Evolutionary conservation across 2,797 vertebrate species (phyloP), one percentile per base, ranked within the genome.

Genomic region (Crocidura indochinensis): DNA sequence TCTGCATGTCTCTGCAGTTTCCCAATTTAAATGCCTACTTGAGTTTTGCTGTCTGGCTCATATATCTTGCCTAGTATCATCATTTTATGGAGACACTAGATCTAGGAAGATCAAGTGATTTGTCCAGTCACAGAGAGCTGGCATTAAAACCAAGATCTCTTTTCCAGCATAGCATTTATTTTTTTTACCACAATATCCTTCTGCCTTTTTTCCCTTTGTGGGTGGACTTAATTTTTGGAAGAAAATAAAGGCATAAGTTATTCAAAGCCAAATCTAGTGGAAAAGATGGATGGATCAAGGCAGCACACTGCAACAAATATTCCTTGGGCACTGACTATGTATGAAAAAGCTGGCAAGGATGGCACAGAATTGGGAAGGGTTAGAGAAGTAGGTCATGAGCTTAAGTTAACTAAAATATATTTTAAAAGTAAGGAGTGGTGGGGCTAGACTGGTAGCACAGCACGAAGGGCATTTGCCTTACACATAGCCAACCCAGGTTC

Each of bases 381-480:
- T 69, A 31, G 65, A 79, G 17, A 47, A 31, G 38, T 1, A 12
- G 51, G 31, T n/a, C 11, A 8, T 77, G 79, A 75, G 67, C 51
- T 90, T 69, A 69, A 92, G 80, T 90, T 81, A 88, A 76, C 29
- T 92, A 12, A 78, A 82, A 91, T n/a, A 71, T 38, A 84, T 65
- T 27, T 60, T 60, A 22, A 60, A 60, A 60, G 56, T 4, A 60
- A 20, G 6, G 56, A 60, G 15, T 15, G 14, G 51, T 15, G 14
- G 51, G 51, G 7, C 7, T 15, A 51, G 10, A 51, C 10, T 51
- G 51, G 14, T 51, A 51, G 14, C 14, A 51, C 51, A 51, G 51
- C 14, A 15, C 10, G 51, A 15, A 51, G 51, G 7, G 51, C 3
- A 51, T 51, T 51, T 51, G 51, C 51, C 14, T 51, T 51, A 15